Conservation (phyloP, 2,888 invertebrate genomes). For the Dicycla oo region DNA sequence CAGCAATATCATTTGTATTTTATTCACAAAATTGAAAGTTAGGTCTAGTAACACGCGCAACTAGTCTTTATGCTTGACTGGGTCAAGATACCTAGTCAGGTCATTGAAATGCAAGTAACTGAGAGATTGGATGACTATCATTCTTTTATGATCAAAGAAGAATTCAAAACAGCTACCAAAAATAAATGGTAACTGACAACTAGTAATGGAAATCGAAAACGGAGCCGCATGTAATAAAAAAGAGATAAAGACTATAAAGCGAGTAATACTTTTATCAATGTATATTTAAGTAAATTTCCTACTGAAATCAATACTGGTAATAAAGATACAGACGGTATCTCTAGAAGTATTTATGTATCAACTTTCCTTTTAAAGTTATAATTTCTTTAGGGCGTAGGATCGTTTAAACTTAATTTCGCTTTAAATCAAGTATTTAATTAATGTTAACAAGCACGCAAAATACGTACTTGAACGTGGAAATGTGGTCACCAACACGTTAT, state of each 20-base stretch:
- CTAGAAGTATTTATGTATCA: conserved; percentile 22
- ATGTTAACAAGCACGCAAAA: too few relatives aligned
- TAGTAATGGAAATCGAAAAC: not conserved
- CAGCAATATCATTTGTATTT: not conserved
- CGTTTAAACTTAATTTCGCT: not conserved
- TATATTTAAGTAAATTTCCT: conserved; percentile 29
- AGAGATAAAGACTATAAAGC: not conserved
- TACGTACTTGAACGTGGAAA: too few relatives aligned
- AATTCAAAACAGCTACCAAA: not conserved
- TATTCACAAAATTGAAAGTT: conserved; percentile 28
- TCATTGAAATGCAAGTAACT: not conserved
- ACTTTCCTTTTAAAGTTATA: conserved; percentile 23
- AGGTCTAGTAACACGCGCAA: not conserved
- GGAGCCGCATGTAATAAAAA: not conserved
- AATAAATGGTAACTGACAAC: not conserved
- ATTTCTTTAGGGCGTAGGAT: not conserved
- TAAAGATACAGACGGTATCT: conserved; percentile 36
- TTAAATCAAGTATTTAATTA: not conserved
- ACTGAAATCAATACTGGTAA: conserved; percentile 35
- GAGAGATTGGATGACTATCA: not conserved
- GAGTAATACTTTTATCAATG: conserved; percentile 9
- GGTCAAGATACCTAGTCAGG: not conserved
- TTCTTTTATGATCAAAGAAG: not conserved
- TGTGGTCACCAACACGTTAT: not conserved
- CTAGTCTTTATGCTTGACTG: conserved; percentile 17